Percentiles rank a stretch among this genome's conserved stretches.
Evolutionary conservation across 2,888 invertebrate species (phyloP).

Genomic region (Uropetala carovei): DNA sequence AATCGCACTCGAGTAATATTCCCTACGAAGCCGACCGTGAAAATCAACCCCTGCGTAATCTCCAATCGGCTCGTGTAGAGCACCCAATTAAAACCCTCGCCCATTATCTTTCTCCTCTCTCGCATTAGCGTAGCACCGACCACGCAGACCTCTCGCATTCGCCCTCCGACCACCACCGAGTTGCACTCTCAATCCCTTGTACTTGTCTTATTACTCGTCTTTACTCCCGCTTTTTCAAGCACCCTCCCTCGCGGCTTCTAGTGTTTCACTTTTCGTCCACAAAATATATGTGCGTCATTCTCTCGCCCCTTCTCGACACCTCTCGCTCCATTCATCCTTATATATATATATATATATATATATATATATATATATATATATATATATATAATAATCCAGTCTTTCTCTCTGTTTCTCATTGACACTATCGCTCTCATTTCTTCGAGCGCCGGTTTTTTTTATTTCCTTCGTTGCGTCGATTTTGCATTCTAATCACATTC

Average conservation of each 20-base stretch:
- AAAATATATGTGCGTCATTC: not conserved
- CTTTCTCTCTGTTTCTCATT: not conserved
- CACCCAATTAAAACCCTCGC: slow-evolving; percentile 24
- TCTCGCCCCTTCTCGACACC: not conserved
- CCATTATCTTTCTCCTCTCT: not conserved
- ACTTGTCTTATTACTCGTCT: not conserved
- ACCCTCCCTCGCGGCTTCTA: not conserved
- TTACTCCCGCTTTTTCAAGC: not conserved
- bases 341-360: too few species aligned
- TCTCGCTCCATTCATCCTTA: not conserved
- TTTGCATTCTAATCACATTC: too few species aligned
- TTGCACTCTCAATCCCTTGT: not conserved
- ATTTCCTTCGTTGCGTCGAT: too few species aligned
- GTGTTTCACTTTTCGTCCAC: not conserved
- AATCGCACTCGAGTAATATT: not conserved
- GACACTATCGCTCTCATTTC: not conserved
- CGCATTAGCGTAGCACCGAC: not conserved
- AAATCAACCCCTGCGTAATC: not conserved
- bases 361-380: too few species aligned
- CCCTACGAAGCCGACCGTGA: not conserved
- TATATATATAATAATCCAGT: not conserved
- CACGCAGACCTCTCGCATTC: not conserved
- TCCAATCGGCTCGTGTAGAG: not conserved
- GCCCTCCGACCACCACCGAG: not conserved
- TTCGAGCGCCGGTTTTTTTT: too few species aligned